phyloP scores from a whole-genome alignment of 2,113 vertebrate genomes.

The Limnothrissa miodon region DNA sequence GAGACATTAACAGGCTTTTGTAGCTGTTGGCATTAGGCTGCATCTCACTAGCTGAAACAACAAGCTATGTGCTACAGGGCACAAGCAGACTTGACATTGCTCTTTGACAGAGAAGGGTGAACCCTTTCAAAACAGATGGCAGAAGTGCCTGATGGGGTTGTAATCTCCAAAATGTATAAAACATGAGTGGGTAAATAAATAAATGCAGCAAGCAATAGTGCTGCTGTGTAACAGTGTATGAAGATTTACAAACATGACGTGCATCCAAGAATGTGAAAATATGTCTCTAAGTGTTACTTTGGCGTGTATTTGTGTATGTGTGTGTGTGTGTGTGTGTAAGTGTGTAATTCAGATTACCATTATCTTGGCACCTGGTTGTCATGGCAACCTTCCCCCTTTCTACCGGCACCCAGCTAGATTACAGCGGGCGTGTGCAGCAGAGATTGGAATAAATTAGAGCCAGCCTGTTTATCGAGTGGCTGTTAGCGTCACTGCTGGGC shows the following conservation, averaged over 20 bases:
- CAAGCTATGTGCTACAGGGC: not conserved
- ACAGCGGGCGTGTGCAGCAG: constrained; percentile 1
- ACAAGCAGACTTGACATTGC: not conserved
- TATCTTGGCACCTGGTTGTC: constrained; percentile 32
- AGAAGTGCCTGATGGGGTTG: not conserved
- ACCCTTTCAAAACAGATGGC: constrained; percentile 8
- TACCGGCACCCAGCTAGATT: not conserved
- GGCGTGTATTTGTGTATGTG: not conserved
- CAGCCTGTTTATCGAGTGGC: constrained; percentile 3
- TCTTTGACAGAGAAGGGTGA: not conserved
- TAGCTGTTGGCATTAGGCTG: constrained; percentile 1
- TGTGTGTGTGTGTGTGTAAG: not conserved
- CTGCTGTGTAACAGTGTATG: not conserved
- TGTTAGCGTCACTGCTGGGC: constrained; percentile 3
- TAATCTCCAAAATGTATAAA: not conserved
- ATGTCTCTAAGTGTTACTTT: not conserved
- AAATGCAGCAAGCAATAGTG: not conserved
- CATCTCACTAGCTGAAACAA: not conserved
- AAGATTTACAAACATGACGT: not conserved
- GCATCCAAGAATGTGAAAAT: not conserved
- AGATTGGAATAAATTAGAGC: constrained; percentile 23
- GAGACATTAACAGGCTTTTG: not conserved
- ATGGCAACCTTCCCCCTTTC: constrained; percentile 7
- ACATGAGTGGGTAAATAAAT: not conserved
- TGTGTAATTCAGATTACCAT: constrained; percentile 1